Evolutionary conservation across 2,113 vertebrate species (phyloP), one percentile per base, ranked within the genome.

Genomic region (Sturnira hondurensis): DNA sequence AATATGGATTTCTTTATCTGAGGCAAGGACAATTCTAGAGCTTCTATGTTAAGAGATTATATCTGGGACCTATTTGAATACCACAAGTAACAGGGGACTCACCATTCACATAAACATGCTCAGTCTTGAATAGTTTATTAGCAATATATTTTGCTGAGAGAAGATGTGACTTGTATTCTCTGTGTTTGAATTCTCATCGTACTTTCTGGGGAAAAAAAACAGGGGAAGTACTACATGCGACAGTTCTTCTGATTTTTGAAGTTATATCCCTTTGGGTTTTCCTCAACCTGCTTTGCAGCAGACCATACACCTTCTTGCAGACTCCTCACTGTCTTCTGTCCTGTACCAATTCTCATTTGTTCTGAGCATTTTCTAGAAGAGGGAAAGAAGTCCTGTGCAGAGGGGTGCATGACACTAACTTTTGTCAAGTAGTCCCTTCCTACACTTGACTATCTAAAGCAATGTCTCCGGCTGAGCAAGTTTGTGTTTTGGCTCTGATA

Each of bases 401-500:
- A 82, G 24, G 13, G 4, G 5, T 47, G 1, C 36, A 20, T 31
- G 26, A 13, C 61, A n/a, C 20, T 50, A 52, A 61, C 22, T 9
- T 95, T 76, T 90, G 56, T 43, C 94, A 61, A 2, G 63, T 13
- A 54, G 12, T 33, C 81, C 16, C 38, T 93, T 94, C 28, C 43
- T 76, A 81, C 47, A 74, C 84, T 97, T 94, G 90, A 12, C 16
- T 87, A 74, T 89, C 38, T 77, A 68, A 36, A 95, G 45, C 36
- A 97, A 50, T 3, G 94, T 76, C 95, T 96, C 0, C 0, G 67
- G 13, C 28, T 95, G 84, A 96, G 61, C 26, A 94, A 61, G 88
- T 93, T 87, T 2, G 2, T 50, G 85, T 96, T 98, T 96, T 86
- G 86, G 24, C 63, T 97, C 70, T 74, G 76, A 86, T 97, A 89